Conservation (phyloP, 2,113 vertebrate genomes). For the Tylochromis polylepis region DNA sequence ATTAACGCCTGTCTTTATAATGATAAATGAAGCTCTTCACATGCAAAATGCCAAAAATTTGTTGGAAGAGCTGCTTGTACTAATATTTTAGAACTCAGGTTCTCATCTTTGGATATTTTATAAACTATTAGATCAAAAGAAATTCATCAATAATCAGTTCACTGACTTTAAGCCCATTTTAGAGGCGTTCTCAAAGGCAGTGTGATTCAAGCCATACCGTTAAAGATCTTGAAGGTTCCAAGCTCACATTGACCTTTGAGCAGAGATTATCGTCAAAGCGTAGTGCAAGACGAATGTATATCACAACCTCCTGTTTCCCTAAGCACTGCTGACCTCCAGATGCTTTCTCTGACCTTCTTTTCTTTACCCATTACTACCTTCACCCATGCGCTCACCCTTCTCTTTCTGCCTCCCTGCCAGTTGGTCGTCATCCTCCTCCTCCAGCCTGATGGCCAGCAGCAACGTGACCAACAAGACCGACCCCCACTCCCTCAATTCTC, state of each 20-base stretch:
- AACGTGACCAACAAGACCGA: conserved; percentile 93
- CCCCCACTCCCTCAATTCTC: conserved; percentile 86
- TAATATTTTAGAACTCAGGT: neutral
- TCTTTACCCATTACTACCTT: neutral
- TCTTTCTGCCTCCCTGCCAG: neutral
- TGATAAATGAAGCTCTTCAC: neutral
- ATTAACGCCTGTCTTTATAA: neutral
- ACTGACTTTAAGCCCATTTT: neutral
- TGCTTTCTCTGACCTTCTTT: neutral
- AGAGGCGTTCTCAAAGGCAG: neutral
- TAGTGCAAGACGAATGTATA: neutral
- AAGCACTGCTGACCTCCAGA: neutral
- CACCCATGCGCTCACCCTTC: neutral
- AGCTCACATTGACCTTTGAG: neutral
- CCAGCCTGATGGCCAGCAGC: conserved; percentile 81
- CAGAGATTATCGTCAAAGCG: neutral
- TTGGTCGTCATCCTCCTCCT: conserved; percentile 36
- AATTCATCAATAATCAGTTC: neutral
- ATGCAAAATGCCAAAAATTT: neutral
- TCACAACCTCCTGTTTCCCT: neutral
- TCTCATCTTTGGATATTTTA: neutral
- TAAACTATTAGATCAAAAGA: neutral
- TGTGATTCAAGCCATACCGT: neutral
- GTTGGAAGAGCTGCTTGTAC: neutral
- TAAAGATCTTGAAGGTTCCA: neutral